Evolutionary conservation across 2,113 vertebrate species (phyloP), one percentile per base, ranked within the genome.

Genomic region (Saccopteryx leptura): DNA sequence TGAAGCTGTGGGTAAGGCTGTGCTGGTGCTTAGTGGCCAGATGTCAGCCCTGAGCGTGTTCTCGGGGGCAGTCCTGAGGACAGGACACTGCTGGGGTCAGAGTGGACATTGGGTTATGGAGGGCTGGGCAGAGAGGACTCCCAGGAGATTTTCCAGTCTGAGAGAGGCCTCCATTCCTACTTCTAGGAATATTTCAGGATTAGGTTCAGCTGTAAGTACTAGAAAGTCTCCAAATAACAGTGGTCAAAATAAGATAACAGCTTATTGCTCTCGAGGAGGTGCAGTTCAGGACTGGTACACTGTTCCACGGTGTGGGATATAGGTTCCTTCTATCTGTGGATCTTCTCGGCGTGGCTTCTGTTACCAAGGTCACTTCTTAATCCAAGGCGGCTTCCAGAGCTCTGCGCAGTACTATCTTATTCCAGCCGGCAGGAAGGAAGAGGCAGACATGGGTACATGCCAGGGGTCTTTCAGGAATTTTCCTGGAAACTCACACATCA

Each of bases 381-480:
- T 76, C 54, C 72, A 31, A 48, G 56, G 7, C 18, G 28, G 7
- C 81, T 91, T 60, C 83, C 50, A 24, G 79, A 90, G 31, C 54
- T 68, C 82, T 74, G 78, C 46, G 52, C 68, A 7, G 80, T 26
- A 26, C 26, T 46, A 3, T 60, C 56, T 81, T 33, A 18, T 78
- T 79, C 24, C 23, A 93, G 76, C 15, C 23, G n/a, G 19, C 61
- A 63, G 48, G 14, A 83, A 39, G 69, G 26, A 52, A 48, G 60
- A 76, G 33, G 19, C 26, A 7, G 23, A 54, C 15, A 7, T 18
- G 26, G 60, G 60, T 19, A 33, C 39, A 8, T 61, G 65, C 31
- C 75, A 78, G 28, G 10, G n/a, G 11, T 76, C 85, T 95, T 94
- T 84, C 48, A 80, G 80, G 87, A 91, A 26, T 24, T 56, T 81